Conservation (phyloP, 2,888 invertebrate genomes). For the Pseudeuparius sepicola region DNA sequence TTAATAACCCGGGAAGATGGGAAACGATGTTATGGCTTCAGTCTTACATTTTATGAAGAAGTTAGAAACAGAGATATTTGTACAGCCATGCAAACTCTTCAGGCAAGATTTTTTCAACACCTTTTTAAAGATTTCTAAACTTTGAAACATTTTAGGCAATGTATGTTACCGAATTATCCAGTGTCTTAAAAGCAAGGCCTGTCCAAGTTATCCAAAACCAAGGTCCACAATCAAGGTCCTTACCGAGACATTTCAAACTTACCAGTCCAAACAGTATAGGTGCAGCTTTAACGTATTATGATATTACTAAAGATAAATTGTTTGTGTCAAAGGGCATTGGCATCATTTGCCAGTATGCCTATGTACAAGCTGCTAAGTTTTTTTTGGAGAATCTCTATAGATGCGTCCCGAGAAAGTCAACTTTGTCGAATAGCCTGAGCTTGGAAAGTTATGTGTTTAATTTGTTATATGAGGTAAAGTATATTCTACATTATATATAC, state of each 20-base stretch:
- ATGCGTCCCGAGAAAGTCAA: conserved; percentile 71
- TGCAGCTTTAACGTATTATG: conserved; percentile 73
- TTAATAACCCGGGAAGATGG: conserved; percentile 96
- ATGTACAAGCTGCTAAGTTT: conserved; percentile 75
- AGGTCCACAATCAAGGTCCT: conserved; percentile 66
- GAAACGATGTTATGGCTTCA: conserved; percentile 86
- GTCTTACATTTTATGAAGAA: conserved; percentile 93
- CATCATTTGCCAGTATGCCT: conserved; percentile 83
- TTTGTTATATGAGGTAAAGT: conserved; percentile 76
- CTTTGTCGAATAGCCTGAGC: conserved; percentile 55
- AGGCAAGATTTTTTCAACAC: conserved; percentile 43
- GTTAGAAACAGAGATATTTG: conserved; percentile 87
- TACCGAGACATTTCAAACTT: conserved; percentile 84
- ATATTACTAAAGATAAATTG: conserved; percentile 86
- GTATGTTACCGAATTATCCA: conserved; percentile 83
- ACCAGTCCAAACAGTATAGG: conserved; percentile 60
- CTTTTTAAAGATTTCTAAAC: not conserved
- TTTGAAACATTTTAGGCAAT: conserved; percentile 39
- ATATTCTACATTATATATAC: not conserved
- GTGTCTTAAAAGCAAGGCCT: conserved; percentile 60
- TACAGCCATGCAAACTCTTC: conserved; percentile 90
- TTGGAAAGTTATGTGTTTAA: conserved; percentile 94
- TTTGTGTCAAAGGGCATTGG: conserved; percentile 92
- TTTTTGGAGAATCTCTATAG: conserved; percentile 82
- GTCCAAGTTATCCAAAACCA: conserved; percentile 49